Evolutionary conservation across 2,888 invertebrate species (phyloP).

Genomic region (Sceliomorpha sp.): DNA sequence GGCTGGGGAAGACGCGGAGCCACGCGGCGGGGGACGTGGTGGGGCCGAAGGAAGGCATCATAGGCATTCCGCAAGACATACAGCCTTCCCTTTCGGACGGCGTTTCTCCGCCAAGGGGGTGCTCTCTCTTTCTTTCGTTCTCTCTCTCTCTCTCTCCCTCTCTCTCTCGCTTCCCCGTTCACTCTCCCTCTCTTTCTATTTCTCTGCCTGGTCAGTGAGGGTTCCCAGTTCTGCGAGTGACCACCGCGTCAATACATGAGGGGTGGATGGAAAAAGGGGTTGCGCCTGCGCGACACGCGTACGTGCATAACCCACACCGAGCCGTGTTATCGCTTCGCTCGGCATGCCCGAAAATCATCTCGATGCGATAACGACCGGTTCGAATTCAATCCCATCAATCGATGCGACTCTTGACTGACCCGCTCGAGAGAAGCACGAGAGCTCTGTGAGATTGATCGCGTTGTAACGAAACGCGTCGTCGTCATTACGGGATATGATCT

Average conservation of each 20-base stretch:
- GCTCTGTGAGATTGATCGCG: constrained; percentile 45
- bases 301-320: constrained; percentile 30
- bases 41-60: constrained; percentile 70
- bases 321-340: constrained; percentile 37
- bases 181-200: too few relatives aligned
- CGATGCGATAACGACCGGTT: constrained; percentile 46
- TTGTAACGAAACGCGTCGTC: constrained; percentile 21
- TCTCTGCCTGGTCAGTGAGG: constrained; percentile 54
- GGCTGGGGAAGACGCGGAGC: constrained; percentile 48
- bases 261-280: constrained; percentile 72
- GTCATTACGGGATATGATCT: constrained; percentile 13
- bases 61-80: constrained; percentile 78
- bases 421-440: constrained; percentile 31
- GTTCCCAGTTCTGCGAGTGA: constrained; percentile 72
- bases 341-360: constrained; percentile 62
- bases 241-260: constrained; percentile 78
- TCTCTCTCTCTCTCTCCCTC: too few relatives aligned
- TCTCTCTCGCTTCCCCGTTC: too few relatives aligned
- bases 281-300: constrained; percentile 71
- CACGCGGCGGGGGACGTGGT: too few relatives aligned
- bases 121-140: too few relatives aligned
- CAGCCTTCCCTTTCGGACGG: constrained; percentile 67
- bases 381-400: constrained; percentile 52
- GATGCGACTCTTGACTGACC: constrained; percentile 48
- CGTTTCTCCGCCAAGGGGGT: constrained; percentile 67